Evolutionary conservation across 2,888 invertebrate species (phyloP).

Genomic region (Sepiola atlantica): DNA sequence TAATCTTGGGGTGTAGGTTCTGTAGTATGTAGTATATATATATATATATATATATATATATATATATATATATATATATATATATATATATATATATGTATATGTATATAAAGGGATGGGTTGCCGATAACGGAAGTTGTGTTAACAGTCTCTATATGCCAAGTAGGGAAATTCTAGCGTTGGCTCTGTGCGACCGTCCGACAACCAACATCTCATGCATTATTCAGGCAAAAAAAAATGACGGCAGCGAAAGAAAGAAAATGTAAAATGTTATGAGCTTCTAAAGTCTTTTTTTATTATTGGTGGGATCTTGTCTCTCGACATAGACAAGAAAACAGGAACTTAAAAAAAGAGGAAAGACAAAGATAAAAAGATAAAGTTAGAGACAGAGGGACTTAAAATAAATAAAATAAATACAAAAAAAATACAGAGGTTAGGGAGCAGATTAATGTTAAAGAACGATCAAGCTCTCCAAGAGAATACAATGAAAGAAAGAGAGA

Average conservation of each 20-base stretch:
- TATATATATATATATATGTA: not conserved
- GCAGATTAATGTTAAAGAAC: too few relatives aligned
- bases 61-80: too few relatives aligned
- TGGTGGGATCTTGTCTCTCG: not conserved
- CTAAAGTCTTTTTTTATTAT: not conserved
- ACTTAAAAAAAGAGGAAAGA: not conserved
- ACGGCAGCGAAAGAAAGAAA: not conserved
- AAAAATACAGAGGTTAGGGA: too few relatives aligned
- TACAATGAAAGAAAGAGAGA: not conserved
- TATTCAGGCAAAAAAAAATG: not conserved
- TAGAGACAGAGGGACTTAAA: not conserved
- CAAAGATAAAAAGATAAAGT: not conserved
- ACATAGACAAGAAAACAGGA: not conserved
- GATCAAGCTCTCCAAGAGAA: not conserved
- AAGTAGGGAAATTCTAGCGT: not conserved
- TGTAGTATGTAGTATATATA: too few relatives aligned
- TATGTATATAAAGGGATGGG: not conserved
- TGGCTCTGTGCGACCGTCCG: not conserved
- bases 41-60: too few relatives aligned
- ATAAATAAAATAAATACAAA: not conserved
- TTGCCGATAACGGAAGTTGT: not conserved
- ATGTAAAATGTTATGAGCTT: not conserved
- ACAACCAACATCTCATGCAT: conserved; percentile 5
- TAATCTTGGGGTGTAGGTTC: too few relatives aligned
- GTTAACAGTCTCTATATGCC: not conserved